phyloP scores from a whole-genome alignment of 2,113 vertebrate species.

The Nicator chloris region DNA sequence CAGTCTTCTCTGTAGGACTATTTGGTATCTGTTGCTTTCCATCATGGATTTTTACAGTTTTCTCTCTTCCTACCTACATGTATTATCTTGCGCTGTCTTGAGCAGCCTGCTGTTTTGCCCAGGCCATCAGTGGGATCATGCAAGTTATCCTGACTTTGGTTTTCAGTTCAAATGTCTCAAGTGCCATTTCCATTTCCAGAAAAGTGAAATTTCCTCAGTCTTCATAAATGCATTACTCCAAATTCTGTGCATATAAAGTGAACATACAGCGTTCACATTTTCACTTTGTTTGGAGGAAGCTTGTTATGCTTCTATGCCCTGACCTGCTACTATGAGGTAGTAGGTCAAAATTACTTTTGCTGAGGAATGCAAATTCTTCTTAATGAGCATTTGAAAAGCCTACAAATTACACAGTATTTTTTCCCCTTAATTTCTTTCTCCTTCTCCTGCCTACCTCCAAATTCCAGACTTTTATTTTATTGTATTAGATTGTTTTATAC shows the following conservation, averaged over 20 bases:
- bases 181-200: not conserved
- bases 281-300: not conserved
- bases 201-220: not conserved
- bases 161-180: not conserved
- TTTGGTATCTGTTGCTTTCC: not conserved
- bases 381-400: not conserved
- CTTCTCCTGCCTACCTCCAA: not conserved
- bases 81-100: fast-evolving
- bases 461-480: not conserved
- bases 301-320: not conserved
- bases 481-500: not conserved
- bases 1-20: not conserved
- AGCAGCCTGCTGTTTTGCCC: not conserved
- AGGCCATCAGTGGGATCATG: not conserved
- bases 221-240: not conserved
- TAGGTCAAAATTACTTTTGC: not conserved
- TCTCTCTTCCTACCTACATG: not conserved
- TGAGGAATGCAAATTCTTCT: not conserved
- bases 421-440: not conserved
- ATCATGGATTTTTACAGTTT: not conserved
- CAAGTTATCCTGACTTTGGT: not conserved
- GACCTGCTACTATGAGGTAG: not conserved
- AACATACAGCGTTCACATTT: not conserved
- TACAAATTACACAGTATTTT: not conserved
- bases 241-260: not conserved